Evolutionary conservation across 2,797 vertebrate species (phyloP).

Genomic region (Amniataba percoides): DNA sequence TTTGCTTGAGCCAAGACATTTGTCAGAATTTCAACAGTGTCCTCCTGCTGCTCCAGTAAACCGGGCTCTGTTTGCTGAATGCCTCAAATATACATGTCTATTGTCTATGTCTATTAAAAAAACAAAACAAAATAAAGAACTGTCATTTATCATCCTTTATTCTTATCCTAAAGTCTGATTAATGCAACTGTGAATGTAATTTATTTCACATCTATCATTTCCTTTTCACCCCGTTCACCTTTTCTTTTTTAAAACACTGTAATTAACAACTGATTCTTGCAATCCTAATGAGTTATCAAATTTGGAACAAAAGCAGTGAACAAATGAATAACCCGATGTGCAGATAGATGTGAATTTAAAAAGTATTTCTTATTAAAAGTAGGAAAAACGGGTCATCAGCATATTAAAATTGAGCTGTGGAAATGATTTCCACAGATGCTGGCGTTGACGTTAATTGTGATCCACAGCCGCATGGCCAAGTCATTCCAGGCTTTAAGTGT

Average conservation of each 20-base stretch:
- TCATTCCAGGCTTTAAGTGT: slow-evolving; percentile 62
- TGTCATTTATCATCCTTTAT: slow-evolving; percentile 30
- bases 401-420: slow-evolving; percentile 53
- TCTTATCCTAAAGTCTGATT: slow-evolving; percentile 26
- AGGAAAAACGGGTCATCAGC: slow-evolving; percentile 41
- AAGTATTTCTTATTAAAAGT: slow-evolving; percentile 47
- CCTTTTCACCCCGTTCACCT: slow-evolving; percentile 28
- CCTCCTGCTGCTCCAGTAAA: slow-evolving; percentile 68
- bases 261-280: slow-evolving; percentile 25
- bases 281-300: slow-evolving; percentile 26
- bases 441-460: slow-evolving; percentile 58
- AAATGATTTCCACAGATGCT: slow-evolving; percentile 63
- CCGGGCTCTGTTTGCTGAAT: slow-evolving; percentile 46
- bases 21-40: slow-evolving; percentile 73
- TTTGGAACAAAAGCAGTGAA: slow-evolving; percentile 25
- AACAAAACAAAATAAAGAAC: too few species aligned
- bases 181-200: slow-evolving; percentile 40
- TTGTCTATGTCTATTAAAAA: slow-evolving; percentile 39
- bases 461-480: slow-evolving; percentile 58
- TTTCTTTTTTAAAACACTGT: neutral
- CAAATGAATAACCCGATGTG: slow-evolving; percentile 17
- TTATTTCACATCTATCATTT: slow-evolving; percentile 31
- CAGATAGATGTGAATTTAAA: slow-evolving; percentile 27
- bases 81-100: slow-evolving; percentile 47
- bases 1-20: slow-evolving; percentile 73